Evolutionary conservation across 2,888 invertebrate genomes (phyloP), one percentile per base, ranked within the genome.

Genomic region (Acrobasis consociella): DNA sequence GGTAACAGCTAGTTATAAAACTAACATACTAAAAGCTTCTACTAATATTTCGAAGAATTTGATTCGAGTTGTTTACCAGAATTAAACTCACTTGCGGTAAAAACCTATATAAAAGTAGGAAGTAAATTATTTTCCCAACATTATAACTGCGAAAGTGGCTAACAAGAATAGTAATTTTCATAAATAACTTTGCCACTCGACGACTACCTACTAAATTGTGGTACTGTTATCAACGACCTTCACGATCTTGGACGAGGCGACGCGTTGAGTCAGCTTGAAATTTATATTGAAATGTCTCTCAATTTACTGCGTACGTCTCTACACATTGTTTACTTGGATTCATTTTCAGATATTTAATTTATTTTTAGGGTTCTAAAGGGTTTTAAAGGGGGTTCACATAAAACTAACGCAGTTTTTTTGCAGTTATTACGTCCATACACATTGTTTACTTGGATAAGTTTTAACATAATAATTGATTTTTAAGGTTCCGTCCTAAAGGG

Each of bases 141-240:
- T 42, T 56, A 42, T 42, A 46, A 42, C 42, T 42, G 56, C 22
- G 56, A 42, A 17, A 56, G 56, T 39, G 55, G 16, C 55, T 56
- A 56, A 56, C 56, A 56, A 56, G 56, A 56, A 56, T 56, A 38
- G 56, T 56, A 56, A 56, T 56, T 56, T 56, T 56, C 56, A 56
- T 56, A 56, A 56, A 56, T 56, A 56, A 56, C 56, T 17, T 56
- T 42, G 56, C 56, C 42, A 56, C 42, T 15, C 42, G 42, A 13
- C 56, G 56, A 17, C 42, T 46, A 46, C 46, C 46, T 46, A 46
- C 56, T 56, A 56, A 56, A 39, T 56, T 56, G 56, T 56, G 42
- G 56, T 56, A 42, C 56, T 56, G 56, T 56, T 56, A 56, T 56
- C 56, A 42, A 56, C 55, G 56, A 56, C 56, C 56, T 56, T 22